A percentile compares a stretch with the other conserved stretches of the same genome.
Evolutionary conservation across 2,113 vertebrate species (phyloP).

Genomic region (Eleginops maclovinus): DNA sequence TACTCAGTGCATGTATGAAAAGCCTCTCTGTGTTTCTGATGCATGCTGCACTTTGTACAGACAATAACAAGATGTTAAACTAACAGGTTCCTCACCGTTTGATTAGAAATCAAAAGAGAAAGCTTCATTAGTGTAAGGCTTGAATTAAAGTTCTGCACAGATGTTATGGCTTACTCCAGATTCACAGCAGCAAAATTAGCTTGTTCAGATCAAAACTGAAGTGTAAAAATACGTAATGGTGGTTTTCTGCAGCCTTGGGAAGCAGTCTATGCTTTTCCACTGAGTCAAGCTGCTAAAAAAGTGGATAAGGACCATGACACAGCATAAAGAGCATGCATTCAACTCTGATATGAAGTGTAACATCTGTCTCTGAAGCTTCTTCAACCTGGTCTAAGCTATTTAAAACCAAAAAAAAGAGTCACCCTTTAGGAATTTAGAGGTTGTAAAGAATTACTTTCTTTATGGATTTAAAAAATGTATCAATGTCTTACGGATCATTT

Average conservation of each 20-base stretch:
- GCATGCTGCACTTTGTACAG: not conserved
- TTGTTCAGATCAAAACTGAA: not conserved
- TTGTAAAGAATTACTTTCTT: not conserved
- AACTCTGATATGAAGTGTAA: not conserved
- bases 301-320: not conserved
- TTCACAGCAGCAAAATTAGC: conserved; percentile 28
- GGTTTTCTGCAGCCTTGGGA: not conserved
- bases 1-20: not conserved
- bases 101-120: not conserved
- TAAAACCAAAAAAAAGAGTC: not conserved
- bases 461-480: not conserved
- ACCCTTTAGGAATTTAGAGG: not conserved
- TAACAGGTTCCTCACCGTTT: not conserved
- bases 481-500: not conserved
- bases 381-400: not conserved
- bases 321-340: not conserved
- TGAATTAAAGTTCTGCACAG: conserved; percentile 16
- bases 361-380: conserved; percentile 14
- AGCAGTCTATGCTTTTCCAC: not conserved
- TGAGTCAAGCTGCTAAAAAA: not conserved
- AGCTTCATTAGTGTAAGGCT: conserved; percentile 10
- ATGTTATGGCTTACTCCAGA: conserved; percentile 33
- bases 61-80: conserved; percentile 7
- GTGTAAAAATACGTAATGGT: not conserved
- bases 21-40: not conserved